Evolutionary conservation across 1,140 invertebrate genomes (phyloP), one percentile per base, ranked within the genome.

Genomic region (Drosophila repleta): DNA sequence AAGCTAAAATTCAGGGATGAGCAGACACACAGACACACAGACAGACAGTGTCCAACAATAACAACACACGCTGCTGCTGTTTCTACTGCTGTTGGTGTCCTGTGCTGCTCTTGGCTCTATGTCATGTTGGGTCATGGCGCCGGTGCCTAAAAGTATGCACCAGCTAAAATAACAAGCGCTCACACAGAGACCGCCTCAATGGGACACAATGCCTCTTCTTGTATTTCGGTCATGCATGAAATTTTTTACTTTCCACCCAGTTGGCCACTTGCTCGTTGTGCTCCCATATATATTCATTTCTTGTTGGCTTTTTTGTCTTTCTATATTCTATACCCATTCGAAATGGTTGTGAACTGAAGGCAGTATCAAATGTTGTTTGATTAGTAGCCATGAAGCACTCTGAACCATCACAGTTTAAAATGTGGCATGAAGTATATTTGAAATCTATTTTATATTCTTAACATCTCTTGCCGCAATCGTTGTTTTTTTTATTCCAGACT

Each of bases 151-250:
- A 74, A 74, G 64, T 55, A 61, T 73, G 70, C 64, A 61, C 29
- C 35, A 49, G 51, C 61, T 55, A 69, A 26, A 69, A 68, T 48
- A 74, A 62, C 65, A 62, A 45, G 55, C 8, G 7, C 5, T 2
- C 21, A 13, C 32, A 35, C 11, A 13, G 32, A 37, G 35, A n/a
- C n/a, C 29, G n/a, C n/a, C 21, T 29, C 8, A 20, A 46, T 15
- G 35, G 35, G 18, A 35, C 15, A 15, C 35, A 39, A 20, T 37
- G 32, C 15, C 32, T n/a, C 48, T 73, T 60, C 56, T 81, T 81
- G 82, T 85, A 85, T 85, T 85, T 82, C 75, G 82, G 78, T 82
- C 82, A 87, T 87, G 82, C 70, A 87, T 78, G 66, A 72, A 65
- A 87, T 72, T 87, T 85, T 85, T 70, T 70, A 32, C 67, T 85